Conservation (phyloP, 53 echinoderm and acorn worm species). For the Echinarachnius parma region DNA sequence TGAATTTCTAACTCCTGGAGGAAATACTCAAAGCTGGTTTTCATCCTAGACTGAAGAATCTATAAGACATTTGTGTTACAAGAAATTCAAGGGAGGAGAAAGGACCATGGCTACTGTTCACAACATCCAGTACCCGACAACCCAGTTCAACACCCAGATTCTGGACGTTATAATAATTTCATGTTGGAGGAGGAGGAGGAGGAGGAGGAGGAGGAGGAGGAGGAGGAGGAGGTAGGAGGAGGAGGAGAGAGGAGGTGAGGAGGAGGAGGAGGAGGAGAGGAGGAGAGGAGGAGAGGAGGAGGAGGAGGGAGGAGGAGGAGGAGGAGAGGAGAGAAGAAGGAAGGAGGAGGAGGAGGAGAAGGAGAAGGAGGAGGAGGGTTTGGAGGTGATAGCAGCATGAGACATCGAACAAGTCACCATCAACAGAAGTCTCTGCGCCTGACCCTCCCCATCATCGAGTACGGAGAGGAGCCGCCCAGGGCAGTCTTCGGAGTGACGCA, state of each 20-base stretch:
- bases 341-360: background rate
- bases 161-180: slow-evolving; percentile 3
- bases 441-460: slow-evolving; percentile 19
- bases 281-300: background rate
- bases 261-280: background rate
- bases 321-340: background rate
- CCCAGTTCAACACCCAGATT: slow-evolving; percentile 23
- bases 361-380: background rate
- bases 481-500: background rate
- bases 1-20: no score
- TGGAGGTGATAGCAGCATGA: background rate
- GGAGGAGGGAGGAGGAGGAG: background rate
- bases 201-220: background rate
- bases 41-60: no score
- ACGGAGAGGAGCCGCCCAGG: background rate
- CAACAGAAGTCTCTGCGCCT: slow-evolving; percentile 5
- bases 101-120: background rate
- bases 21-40: no score
- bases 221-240: no score
- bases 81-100: background rate
- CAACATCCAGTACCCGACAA: slow-evolving; percentile 8
- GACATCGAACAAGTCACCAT: background rate
- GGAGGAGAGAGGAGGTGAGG: no score
- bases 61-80: no score
- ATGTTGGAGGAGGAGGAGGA: slow-evolving; percentile 2